Evolutionary conservation across 2,113 vertebrate genomes (phyloP), one percentile per base, ranked within the genome.

Genomic region (Rutilus rutilus): DNA sequence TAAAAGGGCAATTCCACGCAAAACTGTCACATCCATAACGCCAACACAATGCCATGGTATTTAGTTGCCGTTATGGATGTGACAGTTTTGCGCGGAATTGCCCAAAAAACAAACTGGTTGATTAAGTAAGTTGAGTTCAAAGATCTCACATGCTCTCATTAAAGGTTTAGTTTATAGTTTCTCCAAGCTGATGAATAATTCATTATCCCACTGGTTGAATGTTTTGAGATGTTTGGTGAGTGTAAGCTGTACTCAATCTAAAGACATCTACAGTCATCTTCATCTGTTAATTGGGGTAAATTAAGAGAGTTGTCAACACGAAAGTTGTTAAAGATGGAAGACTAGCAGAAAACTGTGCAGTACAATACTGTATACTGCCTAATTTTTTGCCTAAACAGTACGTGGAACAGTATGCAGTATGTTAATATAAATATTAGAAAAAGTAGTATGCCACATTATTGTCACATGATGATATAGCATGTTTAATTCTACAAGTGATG

Each of bases 151-250:
- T 2, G 54, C 54, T 59, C 54, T 74, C 71, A 74, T 74, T 78
- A n/a, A 57, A 59, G 52, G 52, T 33, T 78, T 78, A 78, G 30
- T 78, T 78, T 78, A 78, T 78, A 45, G 71, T 25, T 74, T 74
- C 42, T 74, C 23, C 6, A 42, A 74, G n/a, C n/a, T 15, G 71
- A 47, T 74, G 71, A 74, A 74, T 74, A 74, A 74, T 74, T 74
- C 42, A 74, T 74, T 47, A 74, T 47, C 71, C 47, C 71, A 74
- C 71, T 74, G 23, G 71, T 47, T 74, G 3, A 74, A 47, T 47
- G 71, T 47, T 74, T 11, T 74, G 71, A 47, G 42, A 25, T 45
- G 39, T 45, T 74, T 74, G 71, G 39, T 2, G 11, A 74, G 71
- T 1, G 39, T 74, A 45, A 74, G 71, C 71, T 45, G 12, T 25